These are phyloP conservation scores for Ceyx melanurus DNA, from an alignment of 2,113 vertebrate genomes.

Conservation along the genomic window DNA sequence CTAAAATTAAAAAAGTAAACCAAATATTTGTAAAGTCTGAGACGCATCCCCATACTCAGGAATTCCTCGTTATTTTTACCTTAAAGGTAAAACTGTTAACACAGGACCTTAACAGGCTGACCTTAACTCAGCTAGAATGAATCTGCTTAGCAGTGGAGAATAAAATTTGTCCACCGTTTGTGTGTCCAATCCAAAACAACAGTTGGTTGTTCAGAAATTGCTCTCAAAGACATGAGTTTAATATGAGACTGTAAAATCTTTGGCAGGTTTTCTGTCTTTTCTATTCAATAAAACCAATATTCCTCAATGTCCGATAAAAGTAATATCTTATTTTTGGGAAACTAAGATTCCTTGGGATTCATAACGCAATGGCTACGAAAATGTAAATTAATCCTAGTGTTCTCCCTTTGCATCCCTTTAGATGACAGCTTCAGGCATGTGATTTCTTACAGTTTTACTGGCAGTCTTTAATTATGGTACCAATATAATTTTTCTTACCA, in stretches of 20 bases:
- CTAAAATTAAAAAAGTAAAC: neutral
- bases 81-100: neutral
- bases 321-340: neutral
- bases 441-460: neutral
- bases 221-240: neutral
- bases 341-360: neutral
- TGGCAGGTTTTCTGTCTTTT: neutral
- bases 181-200: neutral
- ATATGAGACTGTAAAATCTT: neutral
- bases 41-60: neutral
- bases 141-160: neutral
- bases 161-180: neutral
- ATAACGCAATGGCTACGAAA: neutral
- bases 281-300: neutral
- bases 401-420: neutral
- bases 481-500: neutral
- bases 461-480: neutral
- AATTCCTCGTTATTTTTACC: neutral
- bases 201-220: neutral
- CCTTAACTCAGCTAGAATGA: neutral
- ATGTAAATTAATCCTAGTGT: neutral
- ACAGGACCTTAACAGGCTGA: neutral
- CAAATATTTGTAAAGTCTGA: neutral
- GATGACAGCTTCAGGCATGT: neutral
- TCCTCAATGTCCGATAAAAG: neutral